Conservation (phyloP, 2,113 vertebrate genomes). For the Amblyopsis rosae region DNA sequence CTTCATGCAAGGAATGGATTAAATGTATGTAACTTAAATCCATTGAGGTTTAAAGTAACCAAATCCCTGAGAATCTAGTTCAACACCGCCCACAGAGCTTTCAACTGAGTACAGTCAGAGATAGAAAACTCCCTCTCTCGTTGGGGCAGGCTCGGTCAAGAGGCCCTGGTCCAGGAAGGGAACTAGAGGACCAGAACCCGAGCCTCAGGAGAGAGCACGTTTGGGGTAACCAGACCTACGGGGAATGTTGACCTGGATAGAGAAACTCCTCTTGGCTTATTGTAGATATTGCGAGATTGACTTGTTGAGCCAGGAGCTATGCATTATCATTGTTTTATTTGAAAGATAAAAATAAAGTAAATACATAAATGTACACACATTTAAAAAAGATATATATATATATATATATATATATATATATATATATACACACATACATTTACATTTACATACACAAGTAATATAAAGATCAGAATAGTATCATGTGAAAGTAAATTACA, state of each 20-base stretch:
- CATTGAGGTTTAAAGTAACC: conserved; percentile 16
- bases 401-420: neutral
- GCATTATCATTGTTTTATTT: neutral
- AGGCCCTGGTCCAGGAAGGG: conserved; percentile 18
- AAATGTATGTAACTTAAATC: neutral
- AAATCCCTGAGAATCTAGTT: conserved; percentile 61
- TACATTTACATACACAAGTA: neutral
- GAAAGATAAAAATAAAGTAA: no score
- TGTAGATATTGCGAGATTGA: neutral
- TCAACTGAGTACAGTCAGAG: conserved; percentile 25
- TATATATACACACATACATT: neutral
- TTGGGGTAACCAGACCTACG: conserved; percentile 38
- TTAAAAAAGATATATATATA: no score
- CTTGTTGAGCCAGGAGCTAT: neutral
- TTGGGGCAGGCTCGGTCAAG: conserved; percentile 32
- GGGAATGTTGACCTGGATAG: conserved; percentile 26
- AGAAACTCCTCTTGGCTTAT: neutral
- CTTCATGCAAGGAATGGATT: neutral
- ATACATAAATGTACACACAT: neutral
- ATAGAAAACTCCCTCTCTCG: conserved; percentile 43
- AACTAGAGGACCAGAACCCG: conserved; percentile 37
- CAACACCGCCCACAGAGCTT: conserved; percentile 24
- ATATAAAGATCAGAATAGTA: neutral
- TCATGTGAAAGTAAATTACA: conserved; percentile 7
- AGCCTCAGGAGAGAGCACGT: conserved; percentile 25